Evolutionary conservation across 2,113 vertebrate species (phyloP), one percentile per base, ranked within the genome.

Genomic region (Pycnonotus jocosus): DNA sequence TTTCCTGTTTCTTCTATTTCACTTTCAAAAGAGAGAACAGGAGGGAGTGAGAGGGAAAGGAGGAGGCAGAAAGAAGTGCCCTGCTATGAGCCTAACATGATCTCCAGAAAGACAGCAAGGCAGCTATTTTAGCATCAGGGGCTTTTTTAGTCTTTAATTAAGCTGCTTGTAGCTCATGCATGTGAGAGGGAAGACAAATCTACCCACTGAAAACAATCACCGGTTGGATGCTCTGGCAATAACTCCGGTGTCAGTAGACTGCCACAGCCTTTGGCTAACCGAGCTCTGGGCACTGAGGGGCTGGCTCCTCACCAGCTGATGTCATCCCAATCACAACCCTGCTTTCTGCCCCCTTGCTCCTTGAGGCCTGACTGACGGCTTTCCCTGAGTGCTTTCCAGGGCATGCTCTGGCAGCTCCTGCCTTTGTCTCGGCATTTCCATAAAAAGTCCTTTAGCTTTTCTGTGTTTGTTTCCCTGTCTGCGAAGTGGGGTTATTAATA

Each of bases 91-190:
- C 61, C 48, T 40, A 76, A 35, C 38, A 50, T 33, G 5, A 38
- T 37, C 71, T 86, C 30, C 56, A 65, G 47, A 57, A 88, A 73
- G 44, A 71, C n/a, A 31, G 48, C 62, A 57, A 88, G 30, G 82
- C 64, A 77, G 24, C 44, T 93, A 21, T 62, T 87, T 79, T 93
- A 84, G 24, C 64, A 71, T 73, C 28, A 40, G 51, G 25, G 33
- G 27, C 33, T 68, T 79, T 71, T 86, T 94, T 68, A 94, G 68
- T 64, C 71, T 88, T 91, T 88, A 68, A 78, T 88, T 91, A 88
- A 83, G 64, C 68, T 42, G 19, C 74, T 58, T 90, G 54, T 58
- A 77, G 33, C 57, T 90, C 57, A 64, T 30, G 28, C 14, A 71
- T 58, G 57, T 12, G 79, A 87, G 81, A 89, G 20, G 27, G 19